Evolutionary conservation across 2,113 vertebrate species (phyloP), one percentile per base, ranked within the genome.

Genomic region (Ictidomys tridecemlineatus): DNA sequence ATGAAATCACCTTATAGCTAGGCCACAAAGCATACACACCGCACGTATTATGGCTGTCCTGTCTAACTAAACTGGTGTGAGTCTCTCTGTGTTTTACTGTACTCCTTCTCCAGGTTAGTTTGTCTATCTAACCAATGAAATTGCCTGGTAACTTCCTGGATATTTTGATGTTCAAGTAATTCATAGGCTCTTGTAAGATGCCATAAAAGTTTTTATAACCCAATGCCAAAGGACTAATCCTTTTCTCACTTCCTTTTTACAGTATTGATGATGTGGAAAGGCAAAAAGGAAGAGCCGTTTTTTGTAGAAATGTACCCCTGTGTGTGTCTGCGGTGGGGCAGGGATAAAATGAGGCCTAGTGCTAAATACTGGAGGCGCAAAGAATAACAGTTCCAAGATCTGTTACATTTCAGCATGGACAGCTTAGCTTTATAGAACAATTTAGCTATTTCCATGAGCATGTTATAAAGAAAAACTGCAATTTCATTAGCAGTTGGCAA

Each of bases 151-250:
- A 48, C 9, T 76, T 32, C 18, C 4, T 80, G n/a, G 79, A 22
- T 56, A 10, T 85, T 88, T 85, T 93, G 69, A 34, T 80, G 34
- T 74, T 37, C n/a, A 96, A 74, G 53, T 83, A 9, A 86, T 78
- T 78, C 16, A 74, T 61, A 3, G 10, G 17, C 1, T 82, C 82
- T 73, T 85, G 2, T 48, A 56, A 91, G 89, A 30, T 85, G n/a
- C 3, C n/a, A 22, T 32, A 56, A 77, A 65, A 73, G 20, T 39
- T 5, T 7, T 92, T 9, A 34, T 0, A 39, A 1, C 18, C 53
- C 12, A 85, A 56, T 1, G 18, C 28, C 39, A 45, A 67, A 34
- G 4, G 6, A 32, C 39, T 37, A 65, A 84, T 22, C 3, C 42
- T 3, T 48, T 79, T 70, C 26, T 37, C 67, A 5, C 24, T 83